phyloP scores from a whole-genome alignment of 2,888 invertebrate species.

The Tetragnatha montana region DNA sequence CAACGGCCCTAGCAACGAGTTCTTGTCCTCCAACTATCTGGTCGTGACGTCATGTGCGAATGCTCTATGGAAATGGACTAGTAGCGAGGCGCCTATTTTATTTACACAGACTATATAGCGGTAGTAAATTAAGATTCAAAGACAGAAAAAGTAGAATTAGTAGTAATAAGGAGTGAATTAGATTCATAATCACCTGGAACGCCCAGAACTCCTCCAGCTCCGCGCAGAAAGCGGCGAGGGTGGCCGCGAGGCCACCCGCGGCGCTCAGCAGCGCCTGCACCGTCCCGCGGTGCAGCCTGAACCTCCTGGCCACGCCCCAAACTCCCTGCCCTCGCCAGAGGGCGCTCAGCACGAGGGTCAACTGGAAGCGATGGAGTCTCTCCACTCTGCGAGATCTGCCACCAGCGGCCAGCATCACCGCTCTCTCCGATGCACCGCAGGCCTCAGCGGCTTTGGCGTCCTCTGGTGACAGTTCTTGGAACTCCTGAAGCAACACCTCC shows the following conservation, averaged over 20 bases:
- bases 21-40: too few species aligned
- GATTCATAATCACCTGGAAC: too few species aligned
- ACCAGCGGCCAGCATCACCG: conserved; percentile 82
- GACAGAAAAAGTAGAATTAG: too few species aligned
- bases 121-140: too few species aligned
- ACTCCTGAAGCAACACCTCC: conserved; percentile 82
- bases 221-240: conserved; percentile 87
- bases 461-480: conserved; percentile 81
- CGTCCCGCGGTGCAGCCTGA: conserved; percentile 84
- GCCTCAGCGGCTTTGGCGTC: conserved; percentile 84
- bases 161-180: too few species aligned
- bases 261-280: conserved; percentile 86
- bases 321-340: conserved; percentile 77
- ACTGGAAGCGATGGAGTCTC: conserved; percentile 87
- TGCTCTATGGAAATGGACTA: too few species aligned
- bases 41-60: too few species aligned
- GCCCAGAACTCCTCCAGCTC: conserved; percentile 89
- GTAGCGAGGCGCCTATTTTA: too few species aligned
- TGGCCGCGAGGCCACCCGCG: conserved; percentile 84
- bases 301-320: conserved; percentile 77
- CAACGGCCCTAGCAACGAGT: too few species aligned
- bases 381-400: conserved; percentile 80
- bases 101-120: too few species aligned
- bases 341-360: conserved; percentile 89
- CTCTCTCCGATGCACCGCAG: conserved; percentile 87